These are phyloP conservation scores for Atta colombica DNA, from an alignment of 1,140 invertebrate genomes.

Conservation along the genomic window DNA sequence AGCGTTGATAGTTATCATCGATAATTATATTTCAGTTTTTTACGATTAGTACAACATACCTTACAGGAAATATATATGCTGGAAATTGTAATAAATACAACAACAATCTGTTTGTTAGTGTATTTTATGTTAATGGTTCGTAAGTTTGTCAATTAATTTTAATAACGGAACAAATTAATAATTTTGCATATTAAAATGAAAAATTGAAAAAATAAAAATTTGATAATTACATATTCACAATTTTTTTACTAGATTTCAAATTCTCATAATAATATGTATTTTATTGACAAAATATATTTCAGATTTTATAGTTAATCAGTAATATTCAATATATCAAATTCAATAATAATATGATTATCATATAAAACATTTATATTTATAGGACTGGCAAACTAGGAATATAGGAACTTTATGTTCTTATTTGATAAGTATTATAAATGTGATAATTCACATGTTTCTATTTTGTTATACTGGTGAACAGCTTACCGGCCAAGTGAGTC, in stretches of 20 bases:
- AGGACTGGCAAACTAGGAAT: slow-evolving; percentile 73
- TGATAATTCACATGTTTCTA: slow-evolving; percentile 77
- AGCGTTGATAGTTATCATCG: background rate
- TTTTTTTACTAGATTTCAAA: background rate
- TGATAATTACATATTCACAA: background rate
- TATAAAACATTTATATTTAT: slow-evolving; percentile 11
- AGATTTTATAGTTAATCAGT: background rate
- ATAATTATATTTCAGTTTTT: slow-evolving; percentile 48
- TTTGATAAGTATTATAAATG: slow-evolving; percentile 64
- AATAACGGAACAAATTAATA: background rate
- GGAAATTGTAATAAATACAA: slow-evolving; percentile 76
- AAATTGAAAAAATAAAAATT: slow-evolving; percentile 34
- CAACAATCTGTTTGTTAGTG: slow-evolving; percentile 77
- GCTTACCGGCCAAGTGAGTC: slow-evolving; percentile 71
- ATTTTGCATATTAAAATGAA: background rate
- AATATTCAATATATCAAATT: background rate
- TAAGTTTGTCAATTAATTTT: slow-evolving; percentile 4
- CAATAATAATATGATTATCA: background rate
- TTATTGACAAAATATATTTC: background rate
- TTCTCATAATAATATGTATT: background rate
- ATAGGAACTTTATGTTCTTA: slow-evolving; percentile 62
- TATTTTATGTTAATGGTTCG: slow-evolving; percentile 74
- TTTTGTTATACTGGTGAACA: slow-evolving; percentile 78
- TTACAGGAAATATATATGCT: slow-evolving; percentile 77
- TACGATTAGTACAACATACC: slow-evolving; percentile 44